Base-by-base conservation (phyloP, 2,113 vertebrate species). In the Seriola dumerili region DNA sequence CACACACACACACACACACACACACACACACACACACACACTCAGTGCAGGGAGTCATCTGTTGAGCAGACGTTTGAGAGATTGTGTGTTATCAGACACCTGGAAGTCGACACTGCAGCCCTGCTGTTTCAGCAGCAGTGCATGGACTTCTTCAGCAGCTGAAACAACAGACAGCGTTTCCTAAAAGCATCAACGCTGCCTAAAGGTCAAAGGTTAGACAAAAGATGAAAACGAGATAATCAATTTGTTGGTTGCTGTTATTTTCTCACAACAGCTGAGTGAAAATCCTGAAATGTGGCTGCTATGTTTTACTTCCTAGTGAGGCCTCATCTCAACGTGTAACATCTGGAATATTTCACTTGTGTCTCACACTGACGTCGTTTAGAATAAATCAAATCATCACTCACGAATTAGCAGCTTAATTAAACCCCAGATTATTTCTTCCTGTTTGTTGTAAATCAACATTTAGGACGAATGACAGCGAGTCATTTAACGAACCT, bases 1-100 rank as follows among this genome's bases (percentile, higher is more conserved):
- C 72, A 38, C 72, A 61, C 70, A 50, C 66, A 52, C 68, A 50
- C 52, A 74, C 64, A 70, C 36, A 40, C 69, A 44, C 40, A 61
- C 58, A 44, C 48, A 64, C 29, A 70, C 38, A 38, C 38, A 38
- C 8, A 38, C 8, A 38, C 38, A 38, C 38, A 4, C 38, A 4
- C 5, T 38, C 25, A 36, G 34, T 36, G 29, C 23, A 62, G 54
- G 14, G 21, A 12, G 14, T 38, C 67, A n/a, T 54, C 67, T 62
- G n/a, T 14, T 2, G 21, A n/a, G 19, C 25, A 23, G 42, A 46
- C 42, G 4, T 48, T 48, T 25, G 23, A 46, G 23, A 63, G 58
- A 74, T 62, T 21, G 36, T 61, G 50, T 61, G 58, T 34, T 55
- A 55, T 46, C 23, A 19, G 58, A 79, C 77, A 55, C 67, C 59